Evolutionary conservation across 2,888 invertebrate species (phyloP).

Genomic region (Argynnis bischoffii): DNA sequence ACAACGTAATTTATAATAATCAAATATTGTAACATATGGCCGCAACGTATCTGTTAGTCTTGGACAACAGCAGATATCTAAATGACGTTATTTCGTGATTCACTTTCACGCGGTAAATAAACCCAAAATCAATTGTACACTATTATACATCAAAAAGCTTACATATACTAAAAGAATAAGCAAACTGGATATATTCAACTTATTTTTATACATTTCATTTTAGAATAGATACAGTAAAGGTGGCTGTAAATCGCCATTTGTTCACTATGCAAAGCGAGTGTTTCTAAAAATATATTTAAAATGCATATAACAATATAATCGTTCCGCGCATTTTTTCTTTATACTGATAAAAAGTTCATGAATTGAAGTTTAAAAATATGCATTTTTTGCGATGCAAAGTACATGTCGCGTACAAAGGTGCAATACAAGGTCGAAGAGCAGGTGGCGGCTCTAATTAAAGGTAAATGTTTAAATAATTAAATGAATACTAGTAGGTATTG

Average conservation of each 20-base stretch:
- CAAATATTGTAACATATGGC: no score
- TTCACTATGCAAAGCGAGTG: slow-evolving; percentile 43
- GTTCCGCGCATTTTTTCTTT: slow-evolving; percentile 50
- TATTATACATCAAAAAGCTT: no score
- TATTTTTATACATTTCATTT: slow-evolving; percentile 15
- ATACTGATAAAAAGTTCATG: slow-evolving; percentile 46
- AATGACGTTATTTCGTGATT: not conserved
- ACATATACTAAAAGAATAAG: not conserved
- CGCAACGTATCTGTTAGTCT: no score
- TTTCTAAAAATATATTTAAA: slow-evolving; percentile 58
- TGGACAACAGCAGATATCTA: not conserved
- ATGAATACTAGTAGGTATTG: slow-evolving; percentile 56
- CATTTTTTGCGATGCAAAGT: slow-evolving; percentile 72
- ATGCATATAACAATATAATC: slow-evolving; percentile 49
- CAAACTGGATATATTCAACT: not conserved
- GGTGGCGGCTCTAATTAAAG: slow-evolving; percentile 77
- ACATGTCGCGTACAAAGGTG: slow-evolving; percentile 75
- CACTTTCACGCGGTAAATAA: not conserved
- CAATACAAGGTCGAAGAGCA: slow-evolving; percentile 71
- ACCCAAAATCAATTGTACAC: no score
- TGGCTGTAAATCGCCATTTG: slow-evolving; percentile 31
- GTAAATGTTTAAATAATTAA: slow-evolving; percentile 81
- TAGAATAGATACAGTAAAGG: slow-evolving; percentile 12
- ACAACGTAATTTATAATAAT: not conserved
- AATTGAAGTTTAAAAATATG: slow-evolving; percentile 62